Percentiles rank a stretch among this genome's conserved stretches.
These are phyloP conservation scores for Corella eumyota DNA, from an alignment of 23 tunicate species.

Conservation along the genomic window DNA sequence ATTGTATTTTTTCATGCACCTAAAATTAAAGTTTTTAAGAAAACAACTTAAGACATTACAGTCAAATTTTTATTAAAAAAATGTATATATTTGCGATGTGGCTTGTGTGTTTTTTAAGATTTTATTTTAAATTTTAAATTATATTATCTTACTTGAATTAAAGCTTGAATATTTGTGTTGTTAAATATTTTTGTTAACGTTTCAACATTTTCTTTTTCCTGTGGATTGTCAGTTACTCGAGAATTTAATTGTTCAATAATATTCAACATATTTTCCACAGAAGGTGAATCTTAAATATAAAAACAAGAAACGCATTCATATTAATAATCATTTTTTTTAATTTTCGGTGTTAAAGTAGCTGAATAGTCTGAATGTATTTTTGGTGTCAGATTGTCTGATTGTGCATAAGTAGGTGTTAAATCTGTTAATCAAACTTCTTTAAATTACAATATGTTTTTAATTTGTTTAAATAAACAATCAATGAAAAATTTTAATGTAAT, in stretches of 20 bases:
- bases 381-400: no score
- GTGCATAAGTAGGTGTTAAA: no score
- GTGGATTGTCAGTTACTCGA: neutral
- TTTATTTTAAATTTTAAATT: neutral
- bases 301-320: no score
- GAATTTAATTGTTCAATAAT: slow-evolving; percentile 11
- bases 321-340: no score
- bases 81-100: neutral
- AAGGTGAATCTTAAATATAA: no score
- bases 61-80: neutral
- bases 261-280: slow-evolving; percentile 10
- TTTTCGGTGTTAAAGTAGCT: no score
- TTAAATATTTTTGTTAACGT: slow-evolving; percentile 10
- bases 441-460: no score
- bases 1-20: slow-evolving; percentile 8
- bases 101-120: neutral
- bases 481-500: no score
- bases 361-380: no score
- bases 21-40: neutral
- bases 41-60: neutral
- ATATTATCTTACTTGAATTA: slow-evolving; percentile 18
- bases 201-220: slow-evolving; percentile 13
- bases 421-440: no score
- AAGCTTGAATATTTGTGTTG: slow-evolving; percentile 21
- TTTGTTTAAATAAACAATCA: no score